A percentile compares a stretch with the other conserved stretches of the same genome.
Evolutionary conservation across 2,797 vertebrate genomes (phyloP).

Genomic region (Cryptoblepharus egeriae): DNA sequence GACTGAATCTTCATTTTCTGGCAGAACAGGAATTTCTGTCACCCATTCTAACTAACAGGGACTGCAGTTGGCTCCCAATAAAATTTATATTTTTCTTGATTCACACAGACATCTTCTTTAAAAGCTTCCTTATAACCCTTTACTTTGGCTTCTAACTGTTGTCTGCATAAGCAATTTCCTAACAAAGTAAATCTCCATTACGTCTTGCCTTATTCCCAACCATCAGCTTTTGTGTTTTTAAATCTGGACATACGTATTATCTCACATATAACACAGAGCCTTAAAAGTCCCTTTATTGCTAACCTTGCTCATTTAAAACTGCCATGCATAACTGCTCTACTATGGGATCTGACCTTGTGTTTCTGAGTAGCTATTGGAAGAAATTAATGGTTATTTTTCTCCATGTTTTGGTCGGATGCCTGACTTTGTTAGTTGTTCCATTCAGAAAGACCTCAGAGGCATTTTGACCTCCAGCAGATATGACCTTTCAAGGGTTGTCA

Average conservation of each 20-base stretch:
- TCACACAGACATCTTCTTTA: slow-evolving; percentile 17
- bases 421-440: slow-evolving; percentile 4
- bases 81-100: slow-evolving; percentile 9
- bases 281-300: slow-evolving; percentile 14
- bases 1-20: not conserved
- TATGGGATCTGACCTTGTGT: slow-evolving; percentile 22
- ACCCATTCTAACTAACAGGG: not conserved
- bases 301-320: not conserved
- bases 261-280: not conserved
- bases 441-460: slow-evolving; percentile 6
- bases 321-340: not conserved
- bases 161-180: not conserved
- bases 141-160: slow-evolving; percentile 7
- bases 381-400: not conserved
- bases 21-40: not conserved
- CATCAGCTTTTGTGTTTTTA: slow-evolving; percentile 16
- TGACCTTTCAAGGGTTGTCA: slow-evolving; percentile 37
- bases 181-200: not conserved
- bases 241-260: not conserved
- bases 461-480: slow-evolving; percentile 24
- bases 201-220: not conserved
- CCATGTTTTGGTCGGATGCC: slow-evolving; percentile 22
- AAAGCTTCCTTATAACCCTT: slow-evolving; percentile 3
- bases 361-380: not conserved
- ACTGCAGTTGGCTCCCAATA: not conserved